Percentiles rank a stretch among this genome's conserved stretches.
Evolutionary conservation across 2,113 vertebrate species (phyloP).

Genomic region (Dasypus novemcinctus): DNA sequence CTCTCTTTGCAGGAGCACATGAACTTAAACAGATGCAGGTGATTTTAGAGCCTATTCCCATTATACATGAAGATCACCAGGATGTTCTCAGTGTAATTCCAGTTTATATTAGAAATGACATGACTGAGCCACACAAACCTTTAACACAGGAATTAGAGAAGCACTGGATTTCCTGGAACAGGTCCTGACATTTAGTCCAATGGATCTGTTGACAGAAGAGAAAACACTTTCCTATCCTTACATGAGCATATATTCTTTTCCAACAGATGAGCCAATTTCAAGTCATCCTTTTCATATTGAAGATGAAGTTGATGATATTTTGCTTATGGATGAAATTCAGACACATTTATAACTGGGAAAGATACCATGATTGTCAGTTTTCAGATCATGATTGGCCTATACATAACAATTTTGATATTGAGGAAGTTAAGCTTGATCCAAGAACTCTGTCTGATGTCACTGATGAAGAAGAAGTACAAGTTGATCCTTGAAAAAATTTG

Average conservation of each 20-base stretch:
- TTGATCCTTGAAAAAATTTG: slow-evolving; percentile 97
- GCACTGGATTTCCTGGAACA: slow-evolving; percentile 98
- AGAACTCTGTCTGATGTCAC: slow-evolving; percentile 95
- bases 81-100: slow-evolving; percentile 98
- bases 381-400: slow-evolving; percentile 98
- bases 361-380: slow-evolving; percentile 96
- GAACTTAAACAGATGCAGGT: slow-evolving; percentile 99
- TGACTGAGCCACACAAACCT: slow-evolving; percentile 96
- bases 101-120: slow-evolving; percentile 95
- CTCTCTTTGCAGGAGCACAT: slow-evolving; percentile 98
- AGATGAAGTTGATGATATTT: slow-evolving; percentile 98
- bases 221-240: slow-evolving; percentile 98
- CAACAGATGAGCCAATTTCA: slow-evolving; percentile 96
- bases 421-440: slow-evolving; percentile 98
- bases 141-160: slow-evolving; percentile 95
- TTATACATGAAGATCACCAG: slow-evolving; percentile 96
- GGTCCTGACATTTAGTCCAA: slow-evolving; percentile 99
- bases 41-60: slow-evolving; percentile 98
- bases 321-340: slow-evolving; percentile 99
- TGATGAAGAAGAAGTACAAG: slow-evolving; percentile 98
- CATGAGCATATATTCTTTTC: slow-evolving; percentile 99
- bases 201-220: slow-evolving; percentile 98
- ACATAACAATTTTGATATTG: slow-evolving; percentile 94
- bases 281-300: slow-evolving; percentile 99
- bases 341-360: slow-evolving; percentile 96